A percentile compares a stretch with the other conserved stretches of the same genome.
These are phyloP conservation scores for Geotrupes spiniger DNA, from an alignment of 2,888 invertebrate species.

Conservation along the genomic window DNA sequence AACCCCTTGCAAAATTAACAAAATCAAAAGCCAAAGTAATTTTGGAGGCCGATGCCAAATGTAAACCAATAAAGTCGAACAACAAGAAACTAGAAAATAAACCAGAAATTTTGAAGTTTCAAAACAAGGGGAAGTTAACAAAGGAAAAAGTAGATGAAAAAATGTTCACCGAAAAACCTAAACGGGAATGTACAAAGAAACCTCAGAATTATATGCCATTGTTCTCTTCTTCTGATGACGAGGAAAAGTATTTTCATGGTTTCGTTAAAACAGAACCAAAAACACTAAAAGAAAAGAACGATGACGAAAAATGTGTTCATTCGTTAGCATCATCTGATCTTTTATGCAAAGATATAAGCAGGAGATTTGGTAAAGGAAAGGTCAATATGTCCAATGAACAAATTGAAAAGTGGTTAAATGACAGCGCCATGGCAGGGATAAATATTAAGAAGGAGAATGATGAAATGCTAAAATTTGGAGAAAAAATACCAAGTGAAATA, in stretches of 20 bases:
- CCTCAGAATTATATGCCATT: constrained; percentile 46
- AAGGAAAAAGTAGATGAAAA: constrained; percentile 18
- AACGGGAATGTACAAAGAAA: constrained; percentile 45
- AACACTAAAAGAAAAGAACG: constrained; percentile 33
- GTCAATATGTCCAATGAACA: constrained; percentile 69
- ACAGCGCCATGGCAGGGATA: constrained; percentile 46
- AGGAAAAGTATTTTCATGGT: constrained; percentile 48
- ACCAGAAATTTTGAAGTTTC: constrained; percentile 2
- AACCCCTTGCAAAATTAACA: constrained; percentile 60
- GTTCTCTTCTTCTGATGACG: constrained; percentile 53
- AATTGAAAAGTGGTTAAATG: constrained; percentile 63
- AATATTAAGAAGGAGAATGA: constrained; percentile 43
- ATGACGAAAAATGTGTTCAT: constrained; percentile 49
- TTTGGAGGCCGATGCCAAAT: background rate
- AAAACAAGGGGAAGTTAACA: constrained; percentile 18
- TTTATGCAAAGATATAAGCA: constrained; percentile 42
- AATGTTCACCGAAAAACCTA: constrained; percentile 37
- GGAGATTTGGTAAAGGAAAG: constrained; percentile 56
- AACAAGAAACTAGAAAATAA: constrained; percentile 3
- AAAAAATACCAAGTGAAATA: constrained; percentile 42
- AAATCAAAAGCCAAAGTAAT: constrained; percentile 13
- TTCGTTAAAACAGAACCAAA: constrained; percentile 41
- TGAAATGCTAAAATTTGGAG: constrained; percentile 44
- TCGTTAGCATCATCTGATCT: constrained; percentile 28
- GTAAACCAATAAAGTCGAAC: constrained; percentile 15